Percentiles rank a stretch among this genome's conserved stretches.
Conservation (phyloP, 1,140 invertebrate genomes). For the Colletes latitarsis region DNA sequence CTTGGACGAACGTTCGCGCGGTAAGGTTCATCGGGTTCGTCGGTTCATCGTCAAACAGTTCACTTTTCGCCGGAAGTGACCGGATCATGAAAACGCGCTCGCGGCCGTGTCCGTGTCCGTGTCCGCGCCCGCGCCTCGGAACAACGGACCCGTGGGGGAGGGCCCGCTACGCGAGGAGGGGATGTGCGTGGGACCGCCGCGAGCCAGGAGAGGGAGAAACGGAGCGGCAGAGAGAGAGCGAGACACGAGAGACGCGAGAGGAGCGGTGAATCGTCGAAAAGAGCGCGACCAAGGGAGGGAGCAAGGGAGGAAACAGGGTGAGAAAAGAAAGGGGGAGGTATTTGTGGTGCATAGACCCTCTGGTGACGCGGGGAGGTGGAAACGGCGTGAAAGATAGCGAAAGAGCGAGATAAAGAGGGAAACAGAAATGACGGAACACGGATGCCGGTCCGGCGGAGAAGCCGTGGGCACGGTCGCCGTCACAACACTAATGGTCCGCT, state of each 20-base stretch:
- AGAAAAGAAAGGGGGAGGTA: not conserved
- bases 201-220: not conserved
- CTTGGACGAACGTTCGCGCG: not conserved
- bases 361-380: not conserved
- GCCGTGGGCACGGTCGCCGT: conserved; percentile 74
- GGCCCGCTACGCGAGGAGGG: conserved; percentile 2
- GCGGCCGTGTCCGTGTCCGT: too few species aligned
- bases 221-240: not conserved
- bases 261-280: not conserved
- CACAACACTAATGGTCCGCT: conserved; percentile 75
- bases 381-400: not conserved
- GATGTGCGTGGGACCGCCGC: not conserved
- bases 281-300: not conserved
- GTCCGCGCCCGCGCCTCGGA: not conserved
- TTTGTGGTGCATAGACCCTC: not conserved
- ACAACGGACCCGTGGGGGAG: not conserved
- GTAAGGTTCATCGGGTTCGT: not conserved
- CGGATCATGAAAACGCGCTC: conserved; percentile 16
- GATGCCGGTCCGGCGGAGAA: conserved; percentile 52
- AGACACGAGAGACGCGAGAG: not conserved
- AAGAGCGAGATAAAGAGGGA: not conserved
- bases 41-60: conserved; percentile 15
- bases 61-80: conserved; percentile 50
- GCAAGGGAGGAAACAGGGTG: not conserved
- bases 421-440: conserved; percentile 50